Percentiles rank a stretch among this genome's conserved stretches.
phyloP scores from a whole-genome alignment of 2,888 invertebrate species.

The Petrophora chlorosata region DNA sequence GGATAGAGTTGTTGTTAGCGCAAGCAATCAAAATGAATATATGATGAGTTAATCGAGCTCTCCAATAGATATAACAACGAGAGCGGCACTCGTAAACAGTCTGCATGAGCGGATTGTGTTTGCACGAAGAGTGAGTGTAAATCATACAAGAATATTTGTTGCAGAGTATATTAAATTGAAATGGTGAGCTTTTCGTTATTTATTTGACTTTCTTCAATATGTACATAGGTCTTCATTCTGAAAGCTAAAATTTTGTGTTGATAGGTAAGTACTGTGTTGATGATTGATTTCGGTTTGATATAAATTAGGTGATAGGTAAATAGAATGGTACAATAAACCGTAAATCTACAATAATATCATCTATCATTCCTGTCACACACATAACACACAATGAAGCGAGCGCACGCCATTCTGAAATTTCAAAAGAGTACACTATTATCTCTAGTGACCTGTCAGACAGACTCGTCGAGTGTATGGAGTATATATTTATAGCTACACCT shows the following conservation, averaged over 20 bases:
- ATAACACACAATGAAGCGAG: constrained; percentile 3
- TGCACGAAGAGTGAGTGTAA: constrained; percentile 10
- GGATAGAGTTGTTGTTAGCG: constrained; percentile 4
- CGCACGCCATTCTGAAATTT: constrained; percentile 19
- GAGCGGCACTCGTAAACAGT: constrained; percentile 12
- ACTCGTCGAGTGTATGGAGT: constrained; percentile 34
- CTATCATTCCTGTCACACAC: constrained; percentile 5
- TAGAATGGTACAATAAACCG: no score
- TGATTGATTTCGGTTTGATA: no score
- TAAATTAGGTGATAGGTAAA: no score
- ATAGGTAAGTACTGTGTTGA: no score
- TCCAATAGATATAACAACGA: constrained; percentile 16
- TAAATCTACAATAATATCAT: no score
- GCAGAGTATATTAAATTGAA: neutral
- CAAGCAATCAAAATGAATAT: constrained; percentile 20
- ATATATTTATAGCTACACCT: constrained; percentile 47
- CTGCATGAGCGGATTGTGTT: constrained; percentile 6
- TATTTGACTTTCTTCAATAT: neutral
- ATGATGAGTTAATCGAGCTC: constrained; percentile 27
- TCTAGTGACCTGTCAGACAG: constrained; percentile 40
- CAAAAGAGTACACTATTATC: constrained; percentile 26
- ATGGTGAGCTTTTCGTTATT: neutral
- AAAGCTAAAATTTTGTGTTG: no score
- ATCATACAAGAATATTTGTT: neutral
- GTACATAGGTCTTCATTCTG: neutral